Conservation (phyloP, 2,888 invertebrate species). For the Cancer borealis region DNA sequence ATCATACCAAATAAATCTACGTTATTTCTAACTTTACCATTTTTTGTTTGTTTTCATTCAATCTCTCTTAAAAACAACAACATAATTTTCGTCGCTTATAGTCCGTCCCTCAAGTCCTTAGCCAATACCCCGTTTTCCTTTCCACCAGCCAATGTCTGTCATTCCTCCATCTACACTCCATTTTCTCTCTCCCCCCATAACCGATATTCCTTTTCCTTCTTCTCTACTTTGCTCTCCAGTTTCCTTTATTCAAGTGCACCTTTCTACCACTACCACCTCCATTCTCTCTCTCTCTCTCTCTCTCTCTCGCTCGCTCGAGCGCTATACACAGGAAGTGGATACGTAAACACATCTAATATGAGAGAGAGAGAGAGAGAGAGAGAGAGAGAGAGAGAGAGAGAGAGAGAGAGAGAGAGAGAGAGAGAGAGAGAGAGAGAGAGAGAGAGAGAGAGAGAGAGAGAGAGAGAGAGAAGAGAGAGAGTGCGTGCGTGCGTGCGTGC, state of each 20-base stretch:
- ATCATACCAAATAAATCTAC: neutral
- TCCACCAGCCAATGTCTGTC: neutral
- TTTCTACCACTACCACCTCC: neutral
- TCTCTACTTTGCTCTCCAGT: constrained; percentile 17
- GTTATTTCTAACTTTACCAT: neutral
- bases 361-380: neutral
- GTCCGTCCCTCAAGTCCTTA: too few relatives aligned
- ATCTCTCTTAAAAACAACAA: neutral
- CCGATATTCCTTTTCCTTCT: constrained; percentile 3
- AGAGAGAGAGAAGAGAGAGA: neutral
- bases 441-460: neutral
- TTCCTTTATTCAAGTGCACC: neutral
- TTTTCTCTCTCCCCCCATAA: neutral
- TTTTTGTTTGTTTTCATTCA: neutral
- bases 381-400: too few relatives aligned
- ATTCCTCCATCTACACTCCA: neutral
- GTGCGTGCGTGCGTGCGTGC: too few relatives aligned
- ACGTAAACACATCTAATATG: neutral
- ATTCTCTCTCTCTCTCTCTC: neutral
- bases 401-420: neutral
- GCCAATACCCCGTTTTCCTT: constrained; percentile 15
- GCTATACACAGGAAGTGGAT: too few relatives aligned
- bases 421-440: neutral
- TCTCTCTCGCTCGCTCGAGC: too few relatives aligned
- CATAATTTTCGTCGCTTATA: too few relatives aligned